Conservation (phyloP, 2,113 vertebrate species). For the Chitala chitala region DNA sequence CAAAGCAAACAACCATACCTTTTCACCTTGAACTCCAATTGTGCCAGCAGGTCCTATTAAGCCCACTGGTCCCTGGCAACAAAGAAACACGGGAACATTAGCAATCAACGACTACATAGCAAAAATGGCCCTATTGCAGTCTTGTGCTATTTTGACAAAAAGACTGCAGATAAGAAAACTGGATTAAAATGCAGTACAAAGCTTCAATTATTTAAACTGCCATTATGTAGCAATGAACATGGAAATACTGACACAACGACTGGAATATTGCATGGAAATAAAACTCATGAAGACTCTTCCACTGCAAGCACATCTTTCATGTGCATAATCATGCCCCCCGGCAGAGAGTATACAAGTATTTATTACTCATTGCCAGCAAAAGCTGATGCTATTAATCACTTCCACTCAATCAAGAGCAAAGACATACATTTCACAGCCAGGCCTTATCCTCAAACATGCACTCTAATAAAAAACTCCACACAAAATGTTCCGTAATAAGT, state of each 20-base stretch:
- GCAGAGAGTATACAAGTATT: background rate
- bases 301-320: background rate
- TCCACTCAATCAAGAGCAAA: background rate
- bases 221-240: background rate
- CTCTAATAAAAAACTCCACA: background rate
- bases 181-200: background rate
- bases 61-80: conserved; percentile 73
- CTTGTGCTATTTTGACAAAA: conserved; percentile 5
- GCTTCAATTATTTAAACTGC: too few relatives aligned
- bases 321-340: background rate
- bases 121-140: background rate
- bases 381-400: background rate
- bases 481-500: background rate
- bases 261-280: background rate
- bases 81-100: conserved; percentile 21
- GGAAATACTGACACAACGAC: background rate
- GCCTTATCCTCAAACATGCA: background rate
- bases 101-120: background rate
- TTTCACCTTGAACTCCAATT: conserved; percentile 81
- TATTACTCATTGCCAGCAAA: background rate
- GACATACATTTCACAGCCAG: background rate
- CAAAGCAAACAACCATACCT: conserved; percentile 64
- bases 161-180: background rate
- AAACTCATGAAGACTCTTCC: background rate
- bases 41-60: conserved; percentile 76